Conservation (phyloP, 1,140 invertebrate species). For the Bombus turneri region DNA sequence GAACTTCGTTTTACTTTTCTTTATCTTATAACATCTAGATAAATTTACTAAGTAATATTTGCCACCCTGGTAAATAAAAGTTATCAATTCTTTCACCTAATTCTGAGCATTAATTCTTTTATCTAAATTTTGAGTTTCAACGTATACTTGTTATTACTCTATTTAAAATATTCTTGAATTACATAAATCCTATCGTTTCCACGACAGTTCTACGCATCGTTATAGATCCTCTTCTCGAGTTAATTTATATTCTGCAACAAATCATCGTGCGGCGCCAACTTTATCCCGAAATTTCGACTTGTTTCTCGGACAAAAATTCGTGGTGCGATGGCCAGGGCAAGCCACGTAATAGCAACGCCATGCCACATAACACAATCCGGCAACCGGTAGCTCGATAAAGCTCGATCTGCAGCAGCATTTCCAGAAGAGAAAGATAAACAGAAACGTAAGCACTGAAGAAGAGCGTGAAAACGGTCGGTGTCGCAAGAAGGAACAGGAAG, state of each 20-base stretch:
- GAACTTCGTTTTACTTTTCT: neutral
- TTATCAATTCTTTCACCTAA: neutral
- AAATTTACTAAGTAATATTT: too few species aligned
- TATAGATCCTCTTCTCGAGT: neutral
- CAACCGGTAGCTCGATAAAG: neutral
- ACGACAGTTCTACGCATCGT: neutral
- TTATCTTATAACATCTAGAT: neutral
- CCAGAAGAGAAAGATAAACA: neutral
- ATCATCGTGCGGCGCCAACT: neutral
- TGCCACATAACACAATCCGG: too few species aligned
- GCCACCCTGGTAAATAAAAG: neutral
- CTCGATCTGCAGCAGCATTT: neutral
- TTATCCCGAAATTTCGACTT: conserved; percentile 10
- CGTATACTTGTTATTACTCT: too few species aligned
- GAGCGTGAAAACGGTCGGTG: neutral
- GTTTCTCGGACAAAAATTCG: neutral
- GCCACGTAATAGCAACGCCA: neutral
- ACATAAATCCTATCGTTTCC: neutral
- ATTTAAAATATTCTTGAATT: too few species aligned
- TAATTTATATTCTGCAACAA: neutral
- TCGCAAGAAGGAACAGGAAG: neutral
- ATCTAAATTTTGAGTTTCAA: too few species aligned
- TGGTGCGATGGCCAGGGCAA: neutral
- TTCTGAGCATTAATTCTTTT: neutral
- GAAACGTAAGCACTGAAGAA: neutral